These are phyloP conservation scores for Oreocharis arfaki DNA, from an alignment of 2,113 vertebrate genomes.

Conservation along the genomic window DNA sequence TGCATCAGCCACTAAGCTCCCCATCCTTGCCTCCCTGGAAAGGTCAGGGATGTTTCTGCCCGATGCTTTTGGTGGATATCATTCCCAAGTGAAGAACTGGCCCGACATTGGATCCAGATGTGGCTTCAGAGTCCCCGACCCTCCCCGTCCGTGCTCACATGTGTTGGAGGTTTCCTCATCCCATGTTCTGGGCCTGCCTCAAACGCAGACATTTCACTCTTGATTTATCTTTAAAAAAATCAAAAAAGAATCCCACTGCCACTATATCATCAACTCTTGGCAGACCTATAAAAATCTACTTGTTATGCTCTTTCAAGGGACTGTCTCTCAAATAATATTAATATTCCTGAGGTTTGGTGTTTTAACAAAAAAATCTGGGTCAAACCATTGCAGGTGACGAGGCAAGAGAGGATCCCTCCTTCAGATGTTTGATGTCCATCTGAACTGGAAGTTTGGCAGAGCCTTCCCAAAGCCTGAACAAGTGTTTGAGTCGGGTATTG, in stretches of 20 bases:
- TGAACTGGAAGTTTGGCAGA: not conserved
- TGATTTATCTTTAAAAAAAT: not conserved
- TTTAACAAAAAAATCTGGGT: not conserved
- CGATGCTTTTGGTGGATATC: not conserved
- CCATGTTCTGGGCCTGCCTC: not conserved
- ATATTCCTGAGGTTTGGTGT: not conserved
- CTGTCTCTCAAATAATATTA: not conserved
- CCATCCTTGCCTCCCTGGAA: not conserved
- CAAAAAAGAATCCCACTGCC: not conserved
- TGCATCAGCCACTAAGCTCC: not conserved
- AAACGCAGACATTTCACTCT: not conserved
- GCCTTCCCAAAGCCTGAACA: not conserved
- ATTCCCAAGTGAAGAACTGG: not conserved
- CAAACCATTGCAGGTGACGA: not conserved
- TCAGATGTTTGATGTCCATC: not conserved
- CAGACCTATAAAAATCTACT: not conserved
- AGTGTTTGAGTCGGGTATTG: not conserved
- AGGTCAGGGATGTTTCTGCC: not conserved
- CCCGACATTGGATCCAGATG: slow-evolving; percentile 49
- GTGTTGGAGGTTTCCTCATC: not conserved
- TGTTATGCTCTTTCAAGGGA: not conserved
- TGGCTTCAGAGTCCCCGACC: not conserved
- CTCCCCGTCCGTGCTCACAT: not conserved
- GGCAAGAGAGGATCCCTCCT: not conserved
- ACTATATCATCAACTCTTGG: not conserved